Conservation (phyloP, 1,140 invertebrate genomes). For the Calliphora vicina region DNA sequence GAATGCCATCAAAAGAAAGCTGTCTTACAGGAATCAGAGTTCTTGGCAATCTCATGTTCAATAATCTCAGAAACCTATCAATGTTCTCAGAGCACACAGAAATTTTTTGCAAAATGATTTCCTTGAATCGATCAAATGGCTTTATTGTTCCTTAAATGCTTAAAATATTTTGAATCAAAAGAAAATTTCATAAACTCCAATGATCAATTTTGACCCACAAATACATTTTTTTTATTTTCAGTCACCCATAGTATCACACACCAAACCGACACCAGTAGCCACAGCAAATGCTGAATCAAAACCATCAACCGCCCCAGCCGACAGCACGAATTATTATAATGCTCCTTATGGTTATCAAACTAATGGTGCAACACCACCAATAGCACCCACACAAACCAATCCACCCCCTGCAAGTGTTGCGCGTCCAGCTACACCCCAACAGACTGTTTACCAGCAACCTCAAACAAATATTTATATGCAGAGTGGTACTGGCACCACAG, state of each 20-base stretch:
- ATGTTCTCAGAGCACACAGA: too few species aligned
- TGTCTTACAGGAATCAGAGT: too few species aligned
- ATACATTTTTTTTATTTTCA: constrained; percentile 35
- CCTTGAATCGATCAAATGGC: too few species aligned
- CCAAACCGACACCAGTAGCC: constrained; percentile 42
- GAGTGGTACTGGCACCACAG: constrained; percentile 50
- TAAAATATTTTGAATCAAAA: too few species aligned
- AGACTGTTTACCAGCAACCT: constrained; percentile 17
- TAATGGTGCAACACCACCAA: constrained; percentile 27
- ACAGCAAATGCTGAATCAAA: not conserved
- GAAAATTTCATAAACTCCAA: too few species aligned
- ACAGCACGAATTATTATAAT: constrained; percentile 47
- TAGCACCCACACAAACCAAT: constrained; percentile 27
- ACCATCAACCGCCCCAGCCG: not conserved
- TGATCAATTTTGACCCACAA: too few species aligned
- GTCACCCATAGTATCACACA: constrained; percentile 58
- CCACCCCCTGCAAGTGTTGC: constrained; percentile 15
- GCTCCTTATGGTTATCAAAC: constrained; percentile 57
- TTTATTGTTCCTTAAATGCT: too few species aligned
- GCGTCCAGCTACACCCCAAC: constrained; percentile 23
- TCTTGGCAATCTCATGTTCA: too few species aligned
- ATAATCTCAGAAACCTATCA: too few species aligned
- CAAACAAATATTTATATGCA: constrained; percentile 55
- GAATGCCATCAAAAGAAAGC: too few species aligned
- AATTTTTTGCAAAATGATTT: too few species aligned